Conservation (phyloP, 2,113 vertebrate species). For the Strigops habroptila region DNA sequence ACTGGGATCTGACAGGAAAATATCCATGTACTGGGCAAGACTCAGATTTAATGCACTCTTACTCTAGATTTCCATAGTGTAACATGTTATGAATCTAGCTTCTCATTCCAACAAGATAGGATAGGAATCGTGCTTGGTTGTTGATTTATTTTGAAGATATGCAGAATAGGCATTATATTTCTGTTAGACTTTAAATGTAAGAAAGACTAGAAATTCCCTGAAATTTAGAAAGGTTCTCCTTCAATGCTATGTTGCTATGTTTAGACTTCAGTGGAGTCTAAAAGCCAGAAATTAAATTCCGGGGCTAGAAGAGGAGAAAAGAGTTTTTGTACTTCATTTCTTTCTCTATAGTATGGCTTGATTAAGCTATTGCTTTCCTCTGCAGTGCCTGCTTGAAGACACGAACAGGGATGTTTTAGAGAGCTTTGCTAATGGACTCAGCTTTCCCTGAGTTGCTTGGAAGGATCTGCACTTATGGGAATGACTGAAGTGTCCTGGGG, state of each 20-base stretch:
- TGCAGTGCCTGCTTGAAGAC: neutral
- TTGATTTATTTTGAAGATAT: neutral
- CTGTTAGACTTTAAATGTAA: neutral
- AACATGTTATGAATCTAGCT: neutral
- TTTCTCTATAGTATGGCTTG: neutral
- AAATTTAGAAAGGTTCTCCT: neutral
- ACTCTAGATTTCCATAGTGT: constrained; percentile 16
- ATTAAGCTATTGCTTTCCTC: neutral
- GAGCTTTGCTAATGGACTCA: neutral
- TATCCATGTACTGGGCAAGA: neutral
- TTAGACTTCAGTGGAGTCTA: neutral
- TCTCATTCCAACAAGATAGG: neutral
- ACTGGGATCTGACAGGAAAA: neutral
- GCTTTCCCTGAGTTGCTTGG: neutral
- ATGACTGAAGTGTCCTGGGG: neutral
- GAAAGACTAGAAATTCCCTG: neutral
- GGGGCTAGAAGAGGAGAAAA: neutral
- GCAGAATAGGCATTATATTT: neutral
- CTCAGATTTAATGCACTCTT: neutral
- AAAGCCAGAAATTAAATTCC: neutral
- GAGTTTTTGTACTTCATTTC: neutral
- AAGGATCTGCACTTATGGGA: neutral
- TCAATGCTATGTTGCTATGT: neutral
- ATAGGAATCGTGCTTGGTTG: neutral
- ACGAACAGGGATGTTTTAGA: neutral